Evolutionary conservation across 2,113 vertebrate genomes (phyloP).

Genomic region (Ammodytes dubius): DNA sequence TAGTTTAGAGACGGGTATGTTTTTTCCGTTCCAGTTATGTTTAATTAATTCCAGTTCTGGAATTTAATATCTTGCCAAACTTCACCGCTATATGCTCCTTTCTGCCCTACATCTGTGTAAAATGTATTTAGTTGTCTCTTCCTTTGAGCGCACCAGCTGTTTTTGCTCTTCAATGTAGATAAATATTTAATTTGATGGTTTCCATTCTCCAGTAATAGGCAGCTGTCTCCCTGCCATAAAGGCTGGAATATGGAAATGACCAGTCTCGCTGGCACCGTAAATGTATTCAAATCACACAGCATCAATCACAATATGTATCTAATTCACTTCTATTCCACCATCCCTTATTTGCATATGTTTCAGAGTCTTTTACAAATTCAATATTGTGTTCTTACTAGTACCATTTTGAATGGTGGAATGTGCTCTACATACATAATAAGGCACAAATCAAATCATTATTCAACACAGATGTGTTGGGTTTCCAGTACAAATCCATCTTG

Average conservation of each 20-base stretch:
- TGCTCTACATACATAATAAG: slow-evolving; percentile 59
- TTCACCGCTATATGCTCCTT: slow-evolving; percentile 34
- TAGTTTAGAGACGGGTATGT: slow-evolving; percentile 34
- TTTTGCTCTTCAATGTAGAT: slow-evolving; percentile 58
- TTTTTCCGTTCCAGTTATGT: slow-evolving; percentile 35
- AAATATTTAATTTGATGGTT: slow-evolving; percentile 73
- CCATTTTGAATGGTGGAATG: slow-evolving; percentile 34
- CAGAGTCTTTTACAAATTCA: slow-evolving; percentile 66
- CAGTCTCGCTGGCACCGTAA: slow-evolving; percentile 38
- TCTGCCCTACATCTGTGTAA: slow-evolving; percentile 49
- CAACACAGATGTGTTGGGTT: slow-evolving; percentile 38
- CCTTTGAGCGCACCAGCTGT: slow-evolving; percentile 47
- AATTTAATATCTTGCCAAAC: slow-evolving; percentile 18
- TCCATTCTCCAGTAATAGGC: slow-evolving; percentile 59
- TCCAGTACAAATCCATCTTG: slow-evolving; percentile 45
- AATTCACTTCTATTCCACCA: slow-evolving; percentile 37
- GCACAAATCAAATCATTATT: slow-evolving; percentile 23
- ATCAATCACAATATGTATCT: slow-evolving; percentile 60
- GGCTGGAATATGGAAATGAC: slow-evolving; percentile 58
- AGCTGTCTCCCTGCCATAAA: slow-evolving; percentile 60
- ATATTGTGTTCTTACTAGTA: slow-evolving; percentile 48
- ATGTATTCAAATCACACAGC: slow-evolving; percentile 58
- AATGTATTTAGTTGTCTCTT: slow-evolving; percentile 51
- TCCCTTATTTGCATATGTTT: slow-evolving; percentile 64
- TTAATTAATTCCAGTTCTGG: slow-evolving; percentile 48